These are phyloP conservation scores for Scelioninae gen. 2 DNA, from an alignment of 2,888 invertebrate genomes.

Conservation along the genomic window DNA sequence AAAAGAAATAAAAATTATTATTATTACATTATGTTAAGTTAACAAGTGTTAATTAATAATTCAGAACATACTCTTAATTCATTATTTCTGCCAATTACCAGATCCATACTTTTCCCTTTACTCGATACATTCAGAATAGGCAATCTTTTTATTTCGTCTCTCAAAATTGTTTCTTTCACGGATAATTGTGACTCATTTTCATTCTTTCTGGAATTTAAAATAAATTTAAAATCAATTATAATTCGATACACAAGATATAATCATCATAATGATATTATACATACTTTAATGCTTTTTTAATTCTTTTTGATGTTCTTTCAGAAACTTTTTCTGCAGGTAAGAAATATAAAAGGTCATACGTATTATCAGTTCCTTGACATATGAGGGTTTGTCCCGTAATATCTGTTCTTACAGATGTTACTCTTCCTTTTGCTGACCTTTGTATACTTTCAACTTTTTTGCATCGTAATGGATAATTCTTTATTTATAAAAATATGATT, in stretches of 20 bases:
- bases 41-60: conserved; percentile 4
- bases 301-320: conserved; percentile 83
- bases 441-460: conserved; percentile 28
- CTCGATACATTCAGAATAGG: conserved; percentile 80
- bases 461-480: conserved; percentile 81
- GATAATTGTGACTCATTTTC: conserved; percentile 71
- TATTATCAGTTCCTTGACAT: conserved; percentile 89
- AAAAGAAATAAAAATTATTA: no score
- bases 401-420: conserved; percentile 86
- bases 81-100: conserved; percentile 83
- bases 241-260: no score
- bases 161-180: conserved; percentile 75
- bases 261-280: no score
- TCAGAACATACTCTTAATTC: conserved; percentile 79
- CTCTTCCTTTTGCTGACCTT: conserved; percentile 82
- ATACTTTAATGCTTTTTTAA: conserved; percentile 77
- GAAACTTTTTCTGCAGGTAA: conserved; percentile 85
- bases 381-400: conserved; percentile 83
- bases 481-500: not conserved
- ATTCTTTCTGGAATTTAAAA: conserved; percentile 52
- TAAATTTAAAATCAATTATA: no score
- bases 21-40: no score
- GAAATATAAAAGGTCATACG: conserved; percentile 89
- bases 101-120: conserved; percentile 83
- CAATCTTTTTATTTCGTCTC: conserved; percentile 85